Conservation (phyloP, 2,113 vertebrate species). For the Numida meleagris region DNA sequence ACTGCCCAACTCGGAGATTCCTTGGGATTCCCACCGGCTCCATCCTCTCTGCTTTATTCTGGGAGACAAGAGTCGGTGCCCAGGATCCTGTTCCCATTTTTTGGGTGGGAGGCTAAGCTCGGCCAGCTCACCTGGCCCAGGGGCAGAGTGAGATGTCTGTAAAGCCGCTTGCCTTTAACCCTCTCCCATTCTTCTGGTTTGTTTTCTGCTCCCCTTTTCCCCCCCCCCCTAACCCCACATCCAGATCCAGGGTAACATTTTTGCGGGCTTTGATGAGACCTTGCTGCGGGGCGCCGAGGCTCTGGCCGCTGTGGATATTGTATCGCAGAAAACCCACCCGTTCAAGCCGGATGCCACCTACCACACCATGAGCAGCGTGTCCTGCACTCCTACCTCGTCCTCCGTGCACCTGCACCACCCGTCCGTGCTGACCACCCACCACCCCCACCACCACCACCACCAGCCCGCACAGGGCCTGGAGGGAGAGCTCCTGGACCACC, state of each 20-base stretch:
- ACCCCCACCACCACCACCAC: constrained; percentile 82
- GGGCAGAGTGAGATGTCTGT: not conserved
- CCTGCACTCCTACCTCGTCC: constrained; percentile 88
- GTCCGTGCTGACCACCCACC: constrained; percentile 87
- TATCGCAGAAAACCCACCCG: constrained; percentile 90
- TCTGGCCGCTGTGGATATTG: constrained; percentile 92
- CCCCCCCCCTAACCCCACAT: not conserved
- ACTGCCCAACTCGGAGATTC: not conserved
- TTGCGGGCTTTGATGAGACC: constrained; percentile 92
- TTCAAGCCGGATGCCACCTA: constrained; percentile 95
- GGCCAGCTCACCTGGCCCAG: not conserved
- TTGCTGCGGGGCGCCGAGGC: constrained; percentile 91
- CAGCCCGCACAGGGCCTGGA: constrained; percentile 88
- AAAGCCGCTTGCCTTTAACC: not conserved
- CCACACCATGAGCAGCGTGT: constrained; percentile 95
- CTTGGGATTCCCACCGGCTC: not conserved
- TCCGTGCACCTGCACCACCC: constrained; percentile 90
- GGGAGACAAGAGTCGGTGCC: not conserved
- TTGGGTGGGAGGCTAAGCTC: accelerated
- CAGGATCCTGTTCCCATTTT: too few species aligned
- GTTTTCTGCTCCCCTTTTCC: not conserved
- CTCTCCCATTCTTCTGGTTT: not conserved
- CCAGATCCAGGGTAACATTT: constrained; percentile 93
- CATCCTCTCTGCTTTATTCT: not conserved
- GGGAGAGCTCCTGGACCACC: constrained; percentile 90